Percentiles rank a stretch among this genome's conserved stretches.
phyloP scores from a whole-genome alignment of 2,888 invertebrate species.

The Amaurobius ferox region DNA sequence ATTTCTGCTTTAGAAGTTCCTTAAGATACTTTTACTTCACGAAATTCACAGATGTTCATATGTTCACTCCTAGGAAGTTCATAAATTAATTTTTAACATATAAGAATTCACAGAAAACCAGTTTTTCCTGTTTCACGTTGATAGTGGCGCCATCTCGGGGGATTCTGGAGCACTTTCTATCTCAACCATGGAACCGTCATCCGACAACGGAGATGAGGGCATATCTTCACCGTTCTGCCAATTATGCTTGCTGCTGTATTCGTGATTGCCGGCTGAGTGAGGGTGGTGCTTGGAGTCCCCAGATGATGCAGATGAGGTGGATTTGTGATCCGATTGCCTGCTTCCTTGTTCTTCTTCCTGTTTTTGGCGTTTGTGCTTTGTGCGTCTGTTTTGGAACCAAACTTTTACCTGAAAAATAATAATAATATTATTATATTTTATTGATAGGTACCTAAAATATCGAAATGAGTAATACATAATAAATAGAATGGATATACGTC shows the following conservation, averaged over 20 bases:
- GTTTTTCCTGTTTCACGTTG: constrained; percentile 41
- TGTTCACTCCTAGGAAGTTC: no score
- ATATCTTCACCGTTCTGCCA: constrained; percentile 52
- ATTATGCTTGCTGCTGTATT: not conserved
- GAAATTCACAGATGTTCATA: no score
- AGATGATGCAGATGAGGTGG: constrained; percentile 31
- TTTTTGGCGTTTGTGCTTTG: constrained; percentile 74
- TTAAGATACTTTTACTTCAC: no score
- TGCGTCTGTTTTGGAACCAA: constrained; percentile 74
- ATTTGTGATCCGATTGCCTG: constrained; percentile 52
- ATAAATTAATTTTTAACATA: no score
- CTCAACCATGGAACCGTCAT: constrained; percentile 70
- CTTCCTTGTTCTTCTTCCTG: constrained; percentile 72
- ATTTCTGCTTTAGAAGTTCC: no score
- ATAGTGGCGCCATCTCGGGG: constrained; percentile 59
- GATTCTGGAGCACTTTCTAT: constrained; percentile 65
- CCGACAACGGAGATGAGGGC: constrained; percentile 58
- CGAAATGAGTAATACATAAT: no score
- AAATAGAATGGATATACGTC: no score
- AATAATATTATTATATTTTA: not conserved
- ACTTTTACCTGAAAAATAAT: constrained; percentile 73
- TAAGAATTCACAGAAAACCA: no score
- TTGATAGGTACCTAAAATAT: no score
- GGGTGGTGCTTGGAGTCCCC: constrained; percentile 36
- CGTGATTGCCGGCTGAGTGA: constrained; percentile 28